Base-by-base conservation (phyloP, 2,888 invertebrate species). In the Drosophila pseudotalamancana region DNA sequence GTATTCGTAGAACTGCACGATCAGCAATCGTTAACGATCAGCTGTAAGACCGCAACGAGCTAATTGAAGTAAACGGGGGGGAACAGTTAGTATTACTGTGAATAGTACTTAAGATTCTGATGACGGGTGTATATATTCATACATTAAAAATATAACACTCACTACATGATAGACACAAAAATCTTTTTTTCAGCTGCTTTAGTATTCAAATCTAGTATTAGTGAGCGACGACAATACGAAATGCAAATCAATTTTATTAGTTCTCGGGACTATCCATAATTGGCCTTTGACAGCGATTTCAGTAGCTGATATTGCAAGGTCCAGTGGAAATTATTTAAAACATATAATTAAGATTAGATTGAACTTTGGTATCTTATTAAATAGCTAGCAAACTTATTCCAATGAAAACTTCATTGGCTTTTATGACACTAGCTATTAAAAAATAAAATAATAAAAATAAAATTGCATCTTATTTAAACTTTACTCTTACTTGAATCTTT, bases 181-280 rank as follows among this genome's bases (percentile, higher is more conserved):
- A n/a, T n/a, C n/a, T n/a, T n/a, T n/a, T n/a, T n/a, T n/a, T n/a
- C n/a, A n/a, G n/a, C n/a, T n/a, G n/a, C n/a, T n/a, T n/a, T 23
- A 62, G 48, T 62, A 48, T 40, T 9, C 5, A 19, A 11, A 42
- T 39, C 42, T 12, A 27, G 23, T 19, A 21, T 16, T 19, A 43
- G 8, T 43, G 25, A 31, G 19, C 4, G 39, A 40, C 46, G 31
- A 8, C 25, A 39, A 23, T 4, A 4, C 50, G 2, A 51, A 18
- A 51, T 45, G 61, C 53, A 53, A 53, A 63, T 63, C 46, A 6
- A 14, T 40, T 6, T 4, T n/a, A 40, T 61, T 61, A 46, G 18
- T 12, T 53, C 3, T 25, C 8, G 1, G 34, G 16, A 16, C 25
- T 19, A 37, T 2, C 27, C 3, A 31, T 5, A 19, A 9, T 11